These are phyloP conservation scores for Ceuthmochares aereus DNA, from an alignment of 2,113 vertebrate genomes.

Conservation along the genomic window DNA sequence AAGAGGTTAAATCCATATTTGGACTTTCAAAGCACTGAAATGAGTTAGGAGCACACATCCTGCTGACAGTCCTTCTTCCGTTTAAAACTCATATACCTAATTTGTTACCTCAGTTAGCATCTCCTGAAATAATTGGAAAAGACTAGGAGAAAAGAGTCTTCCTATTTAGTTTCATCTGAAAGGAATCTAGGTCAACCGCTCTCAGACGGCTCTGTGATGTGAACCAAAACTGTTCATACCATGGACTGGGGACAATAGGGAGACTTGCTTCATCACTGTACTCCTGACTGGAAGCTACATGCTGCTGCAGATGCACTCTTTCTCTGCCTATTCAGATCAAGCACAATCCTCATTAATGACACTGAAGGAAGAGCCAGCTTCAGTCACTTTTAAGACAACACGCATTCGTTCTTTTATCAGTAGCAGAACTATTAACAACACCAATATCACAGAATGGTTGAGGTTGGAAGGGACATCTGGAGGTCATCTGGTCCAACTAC, in stretches of 20 bases:
- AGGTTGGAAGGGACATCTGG: background rate
- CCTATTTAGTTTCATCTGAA: constrained; percentile 20
- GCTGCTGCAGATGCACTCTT: background rate
- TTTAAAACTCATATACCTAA: background rate
- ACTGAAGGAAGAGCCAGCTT: background rate
- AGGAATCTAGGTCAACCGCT: constrained; percentile 35
- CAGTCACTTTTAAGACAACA: background rate
- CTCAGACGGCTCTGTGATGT: background rate
- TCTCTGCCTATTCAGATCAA: background rate
- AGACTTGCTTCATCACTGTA: background rate
- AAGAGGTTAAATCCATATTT: background rate
- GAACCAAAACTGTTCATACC: background rate
- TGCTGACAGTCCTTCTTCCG: background rate
- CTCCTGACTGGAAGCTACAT: background rate
- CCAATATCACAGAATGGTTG: background rate
- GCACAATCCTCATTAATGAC: background rate
- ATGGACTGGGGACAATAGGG: background rate
- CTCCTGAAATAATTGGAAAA: constrained; percentile 35
- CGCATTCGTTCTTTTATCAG: background rate
- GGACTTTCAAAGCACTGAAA: background rate
- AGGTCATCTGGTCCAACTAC: background rate
- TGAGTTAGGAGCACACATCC: background rate
- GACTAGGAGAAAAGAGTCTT: background rate
- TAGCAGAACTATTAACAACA: background rate
- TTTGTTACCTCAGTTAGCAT: background rate